A percentile compares a stretch with the other conserved stretches of the same genome.
These are phyloP conservation scores for Hybognathus amarus DNA, from an alignment of 2,797 vertebrate genomes.

Conservation along the genomic window DNA sequence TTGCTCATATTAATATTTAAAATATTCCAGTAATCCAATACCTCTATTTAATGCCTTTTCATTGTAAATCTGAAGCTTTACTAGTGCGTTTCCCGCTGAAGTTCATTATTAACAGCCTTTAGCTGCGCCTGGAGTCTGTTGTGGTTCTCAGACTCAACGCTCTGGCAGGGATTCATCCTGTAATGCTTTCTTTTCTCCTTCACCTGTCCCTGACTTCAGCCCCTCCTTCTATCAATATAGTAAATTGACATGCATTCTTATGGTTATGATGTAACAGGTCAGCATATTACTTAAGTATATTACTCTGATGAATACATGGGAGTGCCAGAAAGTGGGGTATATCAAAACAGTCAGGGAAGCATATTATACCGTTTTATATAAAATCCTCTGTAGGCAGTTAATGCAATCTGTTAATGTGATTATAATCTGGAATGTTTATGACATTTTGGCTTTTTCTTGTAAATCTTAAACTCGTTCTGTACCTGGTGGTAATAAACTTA, in stretches of 20 bases:
- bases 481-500: background rate
- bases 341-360: background rate
- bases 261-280: background rate
- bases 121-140: background rate
- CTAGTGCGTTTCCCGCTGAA: background rate
- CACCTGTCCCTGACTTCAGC: constrained; percentile 10
- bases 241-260: constrained; percentile 4
- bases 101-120: background rate
- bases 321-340: background rate
- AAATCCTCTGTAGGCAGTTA: background rate
- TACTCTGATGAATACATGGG: background rate
- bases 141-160: background rate
- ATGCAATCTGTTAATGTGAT: background rate
- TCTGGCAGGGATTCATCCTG: background rate
- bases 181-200: background rate
- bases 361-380: background rate
- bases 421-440: background rate
- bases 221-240: constrained; percentile 1
- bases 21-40: background rate
- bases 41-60: background rate
- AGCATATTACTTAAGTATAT: background rate
- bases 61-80: background rate
- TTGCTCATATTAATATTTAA: background rate
- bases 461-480: background rate
- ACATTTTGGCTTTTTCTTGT: background rate